Evolutionary conservation across 1,140 invertebrate genomes (phyloP), one percentile per base, ranked within the genome.

Genomic region (Hycleus phaleratus): DNA sequence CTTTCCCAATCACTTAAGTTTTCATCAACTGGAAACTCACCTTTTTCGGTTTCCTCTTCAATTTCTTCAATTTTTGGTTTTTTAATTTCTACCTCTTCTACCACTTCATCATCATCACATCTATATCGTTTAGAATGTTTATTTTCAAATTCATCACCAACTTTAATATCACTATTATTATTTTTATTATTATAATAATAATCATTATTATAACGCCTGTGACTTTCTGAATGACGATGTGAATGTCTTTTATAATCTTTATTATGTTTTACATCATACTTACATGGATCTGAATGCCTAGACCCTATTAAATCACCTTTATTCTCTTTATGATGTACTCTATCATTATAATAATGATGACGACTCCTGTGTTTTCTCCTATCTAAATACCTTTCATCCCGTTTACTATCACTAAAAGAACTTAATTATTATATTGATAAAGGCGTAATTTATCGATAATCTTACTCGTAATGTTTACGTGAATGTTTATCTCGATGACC

Each of bases 1-100:
- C 59, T 68, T 66, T 52, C 71, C 71, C 43, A 70, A 54, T 48
- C 71, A 69, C 4, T 71, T 68, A 0, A 76, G 74, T 68, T 81
- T 58, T 82, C 81, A 3, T 79, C 59, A 45, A 77, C 67, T 0
- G 85, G 87, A 46, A 81, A 80, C 71, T 90, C 84, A 69, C 89
- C 89, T 46, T 86, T 80, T 54, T 86, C 80, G 0, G 83, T 83
- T 79, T 85, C 88, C 75, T 90, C 87, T 42, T 85, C 75, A 68
- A 89, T 86, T 64, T 79, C 80, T 75, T 82, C 79, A 52, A 82
- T 63, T 45, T 82, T 67, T 64, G 77, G 81, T 64, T 85, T 84
- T 60, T 79, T 79, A 46, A 84, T 75, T 55, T 84, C 73, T 61
- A 85, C 82, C 58, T 85, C 82, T 59, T 81, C 74, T 12, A 69